Conservation (phyloP, 2,797 vertebrate genomes). For the Enteromius radiatus region DNA sequence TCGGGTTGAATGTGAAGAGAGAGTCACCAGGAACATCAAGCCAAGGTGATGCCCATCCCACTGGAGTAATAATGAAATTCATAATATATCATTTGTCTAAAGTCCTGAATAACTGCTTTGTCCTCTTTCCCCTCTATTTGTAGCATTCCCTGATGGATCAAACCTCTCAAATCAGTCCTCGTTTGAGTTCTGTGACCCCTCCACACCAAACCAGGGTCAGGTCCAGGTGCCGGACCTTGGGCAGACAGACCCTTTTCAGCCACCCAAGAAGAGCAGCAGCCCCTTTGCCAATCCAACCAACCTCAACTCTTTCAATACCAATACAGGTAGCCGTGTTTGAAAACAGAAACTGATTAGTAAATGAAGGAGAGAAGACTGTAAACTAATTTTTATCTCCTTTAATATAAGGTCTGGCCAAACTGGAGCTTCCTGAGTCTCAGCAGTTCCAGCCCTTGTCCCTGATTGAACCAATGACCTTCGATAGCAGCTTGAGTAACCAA, state of each 20-base stretch:
- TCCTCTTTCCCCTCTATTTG: neutral
- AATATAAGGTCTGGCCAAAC: slow-evolving; percentile 82
- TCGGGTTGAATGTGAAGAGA: slow-evolving; percentile 75
- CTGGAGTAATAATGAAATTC: neutral
- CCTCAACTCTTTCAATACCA: slow-evolving; percentile 76
- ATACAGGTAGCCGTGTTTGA: slow-evolving; percentile 71
- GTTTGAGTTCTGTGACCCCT: slow-evolving; percentile 82
- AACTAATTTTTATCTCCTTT: slow-evolving; percentile 3
- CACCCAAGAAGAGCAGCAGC: slow-evolving; percentile 77
- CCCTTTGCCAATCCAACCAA: slow-evolving; percentile 75
- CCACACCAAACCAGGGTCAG: slow-evolving; percentile 75
- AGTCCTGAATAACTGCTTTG: neutral
- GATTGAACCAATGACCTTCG: slow-evolving; percentile 83
- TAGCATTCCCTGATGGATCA: slow-evolving; percentile 74
- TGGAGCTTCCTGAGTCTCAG: slow-evolving; percentile 84
- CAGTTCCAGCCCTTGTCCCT: slow-evolving; percentile 83
- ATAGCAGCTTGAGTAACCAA: slow-evolving; percentile 75
- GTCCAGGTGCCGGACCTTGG: slow-evolving; percentile 59
- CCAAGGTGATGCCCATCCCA: slow-evolving; percentile 66
- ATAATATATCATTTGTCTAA: neutral
- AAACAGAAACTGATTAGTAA: neutral
- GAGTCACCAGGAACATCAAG: slow-evolving; percentile 75
- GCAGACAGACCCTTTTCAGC: slow-evolving; percentile 77
- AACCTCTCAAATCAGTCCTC: slow-evolving; percentile 78
- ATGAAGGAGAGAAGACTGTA: neutral